Evolutionary conservation across 2,113 vertebrate genomes (phyloP), one percentile per base, ranked within the genome.

Genomic region (Lanius ludovicianus): DNA sequence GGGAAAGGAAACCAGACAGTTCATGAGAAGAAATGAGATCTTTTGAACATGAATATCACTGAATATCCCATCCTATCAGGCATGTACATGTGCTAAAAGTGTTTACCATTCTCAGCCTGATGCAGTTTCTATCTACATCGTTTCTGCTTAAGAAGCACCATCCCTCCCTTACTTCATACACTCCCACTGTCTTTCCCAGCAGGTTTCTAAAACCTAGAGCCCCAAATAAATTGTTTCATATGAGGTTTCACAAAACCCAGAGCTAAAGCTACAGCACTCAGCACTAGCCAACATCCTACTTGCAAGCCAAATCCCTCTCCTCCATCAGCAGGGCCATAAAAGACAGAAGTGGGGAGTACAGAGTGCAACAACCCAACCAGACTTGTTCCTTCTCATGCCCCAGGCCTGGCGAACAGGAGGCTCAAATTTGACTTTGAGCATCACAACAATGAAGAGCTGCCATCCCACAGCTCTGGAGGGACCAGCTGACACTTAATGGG

Each of bases 11-110:
- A 57, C 14, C 41, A 71, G 73, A 41, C 7, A 30, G 49, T 7
- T 84, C 69, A 84, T 11, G 16, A 83, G 76, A 77, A 73, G 42
- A 88, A 95, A 84, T 53, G 71, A 37, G 31, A 41, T 56, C 24
- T 80, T 70, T 63, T 31, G 31, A 92, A 95, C 57, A 41, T 65
- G 20, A 96, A 73, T 90, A 84, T 81, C 87, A 84, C 52, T 4
- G 52, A 84, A 64, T 62, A 73, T 41, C n/a, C 49, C 39, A 37
- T 69, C 15, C 68, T 52, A 31, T 46, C 49, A 60, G 28, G 56
- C 80, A 46, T 14, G 33, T 46, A 24, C 65, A 23, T 67, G 46
- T 31, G 56, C 53, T 75, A n/a, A 14, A 76, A 60, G 1, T 62
- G 41, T 65, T 90, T 76, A 53, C 49, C 49, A 62, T 46, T 39